Base-by-base conservation (phyloP, 2,113 vertebrate species). In the Illadopsis cleaveri region DNA sequence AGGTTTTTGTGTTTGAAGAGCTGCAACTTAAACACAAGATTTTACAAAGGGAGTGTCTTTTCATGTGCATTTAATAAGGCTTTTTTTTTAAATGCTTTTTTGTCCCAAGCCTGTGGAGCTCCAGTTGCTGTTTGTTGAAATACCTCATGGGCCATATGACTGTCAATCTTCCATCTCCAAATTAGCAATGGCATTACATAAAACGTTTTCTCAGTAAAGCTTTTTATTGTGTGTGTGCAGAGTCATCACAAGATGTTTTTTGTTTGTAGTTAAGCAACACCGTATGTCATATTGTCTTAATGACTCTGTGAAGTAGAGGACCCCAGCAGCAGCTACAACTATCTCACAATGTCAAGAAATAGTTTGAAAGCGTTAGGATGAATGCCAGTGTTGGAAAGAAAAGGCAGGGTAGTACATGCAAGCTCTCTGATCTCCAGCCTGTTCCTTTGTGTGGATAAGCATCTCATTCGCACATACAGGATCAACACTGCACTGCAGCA, bases 241-340 rank as follows among this genome's bases (percentile, higher is more conserved):
- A 96, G 82, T 95, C 96, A 96, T 90, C 85, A 92, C 96, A 97
- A 96, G 89, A 94, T 93, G 90, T 62, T 97, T 97, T 96, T 89
- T 93, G 85, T 97, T 97, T 97, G 82, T 73, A 91, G 76, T 91
- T 97, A 97, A 97, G 89, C 89, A 95, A 86, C 64, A 95, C 69
- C 93, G 61, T 84, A 93, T 96, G 93, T 97, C 95, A 86, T 76
- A 73, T 96, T 92, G 72, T 68, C 92, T 86, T 95, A 96, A 87
- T 89, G 86, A 91, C 78, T 97, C 92, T 96, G 90, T 90, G 94
- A 90, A 97, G 85, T 85, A 85, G 71, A 97, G 88, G 91, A 96
- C 88, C 88, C 38, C 58, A 1, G 76, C 94, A 95, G 86, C 79
- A 82, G 93, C 81, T 79, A 42, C 64, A 68, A 84, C 90, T 69